Evolutionary conservation across 2,888 invertebrate species (phyloP), one percentile per base, ranked within the genome.

Genomic region (Mythimna pallens): DNA sequence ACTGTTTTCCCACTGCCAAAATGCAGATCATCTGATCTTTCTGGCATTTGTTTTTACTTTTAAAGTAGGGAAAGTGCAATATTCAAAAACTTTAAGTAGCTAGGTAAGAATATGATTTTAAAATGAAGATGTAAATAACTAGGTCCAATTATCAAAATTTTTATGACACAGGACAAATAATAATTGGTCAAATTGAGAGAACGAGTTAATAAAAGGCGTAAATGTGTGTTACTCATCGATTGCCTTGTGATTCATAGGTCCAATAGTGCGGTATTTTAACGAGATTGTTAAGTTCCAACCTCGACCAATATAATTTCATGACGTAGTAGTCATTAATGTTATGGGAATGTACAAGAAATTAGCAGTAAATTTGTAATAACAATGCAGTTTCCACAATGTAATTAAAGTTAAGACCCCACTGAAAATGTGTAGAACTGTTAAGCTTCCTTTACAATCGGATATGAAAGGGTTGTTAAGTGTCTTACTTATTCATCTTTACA

Each of bases 221-320:
- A 78, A 74, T 65, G 69, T 68, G 72, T 68, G 81, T 88, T 86
- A 87, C 64, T 89, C 89, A 89, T 84, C 74, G 78, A 86, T 83
- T 67, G 70, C 65, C 72, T 73, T 79, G 76, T 88, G 87, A 88
- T 76, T 88, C 88, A 89, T 83, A 78, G 69, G 76, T 75, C 68
- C 73, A 76, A 76, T 76, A 76, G 68, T 69, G 73, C 50, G 78
- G 81, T 81, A 80, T 76, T 83, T 80, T 83, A 80, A 76, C 74
- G 71, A 76, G 84, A 83, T 69, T 64, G 65, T 57, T 64, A 62
- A 80, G 77, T 76, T 80, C 54, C 63, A 76, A 73, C 75, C 73
- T 70, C 68, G 58, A 52, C 70, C 34, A 58, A 58, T 65, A 58
- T 40, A 66, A 58, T 69, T 80, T 78, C 52, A 74, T 74, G 70